Conservation (phyloP, 2,888 invertebrate species). For the Hydroisotoma schaefferi region DNA sequence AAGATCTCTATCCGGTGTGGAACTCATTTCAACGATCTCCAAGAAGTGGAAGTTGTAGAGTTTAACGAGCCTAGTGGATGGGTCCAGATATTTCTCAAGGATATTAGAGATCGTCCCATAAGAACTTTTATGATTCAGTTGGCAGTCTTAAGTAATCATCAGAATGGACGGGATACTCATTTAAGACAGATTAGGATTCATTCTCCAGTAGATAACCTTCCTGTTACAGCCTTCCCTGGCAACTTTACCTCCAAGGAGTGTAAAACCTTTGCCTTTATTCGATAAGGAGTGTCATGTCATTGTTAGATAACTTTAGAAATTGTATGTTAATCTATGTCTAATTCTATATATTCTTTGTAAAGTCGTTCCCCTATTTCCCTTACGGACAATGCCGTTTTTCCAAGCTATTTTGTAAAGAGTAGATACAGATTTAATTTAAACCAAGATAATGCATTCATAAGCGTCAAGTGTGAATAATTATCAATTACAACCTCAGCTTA, state of each 20-base stretch:
- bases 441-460: too few species aligned
- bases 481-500: too few species aligned
- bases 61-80: constrained; percentile 93
- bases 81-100: constrained; percentile 62
- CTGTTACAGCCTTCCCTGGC: constrained; percentile 56
- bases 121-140: constrained; percentile 96
- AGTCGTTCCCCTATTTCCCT: too few species aligned
- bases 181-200: constrained; percentile 95
- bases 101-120: constrained; percentile 70
- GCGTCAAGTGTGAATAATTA: too few species aligned
- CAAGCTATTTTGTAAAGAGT: too few species aligned
- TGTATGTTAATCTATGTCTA: too few species aligned
- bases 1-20: constrained; percentile 89
- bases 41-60: constrained; percentile 91
- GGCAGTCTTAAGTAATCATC: constrained; percentile 95
- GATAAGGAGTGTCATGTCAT: constrained; percentile 62
- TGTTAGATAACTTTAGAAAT: too few species aligned
- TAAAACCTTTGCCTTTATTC: constrained; percentile 75
- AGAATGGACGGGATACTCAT: constrained; percentile 97
- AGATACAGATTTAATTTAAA: too few species aligned
- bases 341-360: too few species aligned
- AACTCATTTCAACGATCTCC: constrained; percentile 92
- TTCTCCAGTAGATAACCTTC: constrained; percentile 63
- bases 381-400: too few species aligned
- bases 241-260: constrained; percentile 78